phyloP scores from a whole-genome alignment of 1,140 invertebrate genomes.

The Brachionus rotundiformis region DNA sequence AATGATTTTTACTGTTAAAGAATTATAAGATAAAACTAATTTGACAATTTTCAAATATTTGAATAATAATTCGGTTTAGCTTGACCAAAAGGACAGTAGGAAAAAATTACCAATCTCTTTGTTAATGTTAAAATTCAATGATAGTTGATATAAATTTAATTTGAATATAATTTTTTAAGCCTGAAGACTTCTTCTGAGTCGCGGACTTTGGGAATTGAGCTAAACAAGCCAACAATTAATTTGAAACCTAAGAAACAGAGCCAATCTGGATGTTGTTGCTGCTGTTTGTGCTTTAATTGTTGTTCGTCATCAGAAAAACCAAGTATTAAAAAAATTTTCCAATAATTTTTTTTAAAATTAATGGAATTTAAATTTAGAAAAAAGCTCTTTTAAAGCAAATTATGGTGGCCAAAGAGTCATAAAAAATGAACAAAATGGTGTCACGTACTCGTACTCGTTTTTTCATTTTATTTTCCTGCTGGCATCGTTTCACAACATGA shows the following conservation, averaged over 20 bases:
- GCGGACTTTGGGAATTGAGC: slow-evolving; percentile 59
- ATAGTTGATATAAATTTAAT: too few relatives aligned
- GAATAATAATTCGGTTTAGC: too few relatives aligned
- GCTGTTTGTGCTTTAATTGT: slow-evolving; percentile 52
- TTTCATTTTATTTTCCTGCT: slow-evolving; percentile 97
- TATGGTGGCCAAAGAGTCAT: slow-evolving; percentile 62
- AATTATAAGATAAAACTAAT: too few relatives aligned
- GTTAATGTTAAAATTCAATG: too few relatives aligned
- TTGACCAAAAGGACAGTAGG: too few relatives aligned
- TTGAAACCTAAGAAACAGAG: neutral
- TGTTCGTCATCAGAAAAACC: slow-evolving; percentile 22
- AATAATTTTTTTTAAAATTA: too few relatives aligned
- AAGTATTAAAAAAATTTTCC: slow-evolving; percentile 40
- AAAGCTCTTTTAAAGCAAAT: slow-evolving; percentile 40
- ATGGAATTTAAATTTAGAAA: too few relatives aligned
- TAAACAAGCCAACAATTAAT: slow-evolving; percentile 30
- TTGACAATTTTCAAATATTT: too few relatives aligned
- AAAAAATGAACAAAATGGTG: slow-evolving; percentile 90
- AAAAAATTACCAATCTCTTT: too few relatives aligned
- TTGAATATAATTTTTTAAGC: slow-evolving; percentile 54
- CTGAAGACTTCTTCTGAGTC: slow-evolving; percentile 59
- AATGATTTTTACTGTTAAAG: too few relatives aligned
- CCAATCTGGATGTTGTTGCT: neutral
- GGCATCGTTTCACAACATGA: slow-evolving; percentile 97
- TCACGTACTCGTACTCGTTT: slow-evolving; percentile 96